Percentiles rank a stretch among this genome's conserved stretches.
phyloP scores from a whole-genome alignment of 2,113 vertebrate species.

The Amia ocellicauda region DNA sequence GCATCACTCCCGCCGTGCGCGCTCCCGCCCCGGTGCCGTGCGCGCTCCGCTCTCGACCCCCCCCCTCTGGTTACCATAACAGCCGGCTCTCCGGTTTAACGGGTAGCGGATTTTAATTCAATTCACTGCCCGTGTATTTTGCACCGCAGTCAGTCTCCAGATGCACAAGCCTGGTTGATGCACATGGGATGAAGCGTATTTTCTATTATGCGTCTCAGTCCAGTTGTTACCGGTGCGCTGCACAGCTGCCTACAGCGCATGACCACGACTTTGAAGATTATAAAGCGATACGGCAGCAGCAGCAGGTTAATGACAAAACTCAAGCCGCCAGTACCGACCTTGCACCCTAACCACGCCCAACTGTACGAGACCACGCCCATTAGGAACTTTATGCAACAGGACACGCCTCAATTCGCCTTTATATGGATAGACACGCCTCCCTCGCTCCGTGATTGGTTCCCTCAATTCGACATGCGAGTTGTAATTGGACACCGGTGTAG shows the following conservation, averaged over 20 bases:
- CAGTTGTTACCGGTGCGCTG: too few relatives aligned
- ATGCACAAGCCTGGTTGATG: too few relatives aligned
- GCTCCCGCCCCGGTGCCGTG: not conserved
- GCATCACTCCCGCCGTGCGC: slow-evolving; percentile 26
- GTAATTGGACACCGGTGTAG: slow-evolving; percentile 30
- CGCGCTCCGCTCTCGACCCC: not conserved
- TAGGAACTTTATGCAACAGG: slow-evolving; percentile 30
- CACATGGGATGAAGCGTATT: too few relatives aligned
- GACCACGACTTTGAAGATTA: too few relatives aligned
- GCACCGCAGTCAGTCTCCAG: too few relatives aligned
- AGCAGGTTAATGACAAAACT: too few relatives aligned
- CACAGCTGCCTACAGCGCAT: too few relatives aligned
- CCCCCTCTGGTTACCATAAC: slow-evolving; percentile 14
- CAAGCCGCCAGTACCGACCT: too few relatives aligned
- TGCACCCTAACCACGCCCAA: not conserved
- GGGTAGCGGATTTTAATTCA: too few relatives aligned
- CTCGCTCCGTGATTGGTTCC: slow-evolving; percentile 34
- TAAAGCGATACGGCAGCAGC: too few relatives aligned
- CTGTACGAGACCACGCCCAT: not conserved
- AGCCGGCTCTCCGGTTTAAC: not conserved
- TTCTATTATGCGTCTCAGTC: too few relatives aligned
- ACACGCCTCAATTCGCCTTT: not conserved
- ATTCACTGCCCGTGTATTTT: too few relatives aligned
- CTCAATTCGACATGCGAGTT: rapidly evolving
- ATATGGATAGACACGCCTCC: not conserved